Base-by-base conservation (phyloP, 2,113 vertebrate species). In the Crotophaga sulcirostris region DNA sequence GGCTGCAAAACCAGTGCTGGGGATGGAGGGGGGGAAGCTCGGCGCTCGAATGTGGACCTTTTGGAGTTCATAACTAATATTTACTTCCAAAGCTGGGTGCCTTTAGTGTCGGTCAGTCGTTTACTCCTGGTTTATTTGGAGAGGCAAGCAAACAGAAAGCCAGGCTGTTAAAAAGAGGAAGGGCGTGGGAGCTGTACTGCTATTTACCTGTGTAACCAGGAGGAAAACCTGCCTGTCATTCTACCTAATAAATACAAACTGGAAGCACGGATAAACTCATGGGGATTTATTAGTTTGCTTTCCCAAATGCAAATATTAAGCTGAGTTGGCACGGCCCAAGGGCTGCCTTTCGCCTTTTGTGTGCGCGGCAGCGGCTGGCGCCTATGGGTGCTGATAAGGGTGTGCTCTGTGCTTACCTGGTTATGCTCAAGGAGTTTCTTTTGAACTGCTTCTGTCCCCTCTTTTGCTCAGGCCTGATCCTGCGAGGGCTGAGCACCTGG, bases 211-310 rank as follows among this genome's bases (percentile, higher is more conserved):
- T 38, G 89, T 7, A 60, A 82, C 79, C 51, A 16, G 64, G 89
- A 85, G 86, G 90, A 85, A 70, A 91, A 51, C 36, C 86, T 82
- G 83, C 94, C 83, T 44, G 89, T 60, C 49, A 8, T 83, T 88
- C 89, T 76, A 55, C 82, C 92, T 93, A 81, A 89, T 89, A 96
- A 97, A 90, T 77, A 93, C 96, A 69, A 94, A 19, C 77, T 23
- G 93, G 94, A 89, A 96, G 91, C 75, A 11, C 4, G 52, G 92
- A 85, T 93, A 56, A 94, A 83, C 55, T 26, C 33, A 11, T 2
- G 72, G 47, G 94, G 94, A 97, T 98, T 98, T 98, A 96, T 92
- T 94, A 94, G 95, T 98, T 97, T 98, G 97, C 96, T 96, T 88
- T 98, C 63, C 28, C 88, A 54, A 97, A 89, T 4, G 93, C 94